Evolutionary conservation across 2,113 vertebrate species (phyloP).

Genomic region (Amphilophus citrinellus): DNA sequence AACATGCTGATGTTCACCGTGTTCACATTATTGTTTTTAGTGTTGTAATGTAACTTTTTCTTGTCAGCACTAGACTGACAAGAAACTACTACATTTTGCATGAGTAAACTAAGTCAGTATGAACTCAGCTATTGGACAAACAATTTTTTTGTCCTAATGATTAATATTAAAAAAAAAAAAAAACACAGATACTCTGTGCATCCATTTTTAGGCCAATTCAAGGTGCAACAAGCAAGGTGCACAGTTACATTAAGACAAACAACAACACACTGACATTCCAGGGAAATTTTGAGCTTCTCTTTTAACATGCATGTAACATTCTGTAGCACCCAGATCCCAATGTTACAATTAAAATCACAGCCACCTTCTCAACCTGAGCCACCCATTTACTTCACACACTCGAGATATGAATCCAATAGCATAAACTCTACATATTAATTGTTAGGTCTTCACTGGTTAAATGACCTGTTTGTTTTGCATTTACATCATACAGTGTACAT

Average conservation of each 20-base stretch:
- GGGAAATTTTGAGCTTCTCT: neutral
- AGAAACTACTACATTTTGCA: too few relatives aligned
- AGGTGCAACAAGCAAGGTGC: neutral
- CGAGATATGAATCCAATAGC: constrained; percentile 14
- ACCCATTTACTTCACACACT: neutral
- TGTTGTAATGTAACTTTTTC: neutral
- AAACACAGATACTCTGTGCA: neutral
- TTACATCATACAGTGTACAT: constrained; percentile 29
- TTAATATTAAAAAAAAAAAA: neutral
- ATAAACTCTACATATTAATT: neutral
- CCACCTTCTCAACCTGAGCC: neutral
- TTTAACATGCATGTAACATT: neutral
- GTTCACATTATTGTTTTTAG: neutral
- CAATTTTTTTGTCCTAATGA: neutral
- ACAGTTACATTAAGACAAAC: neutral
- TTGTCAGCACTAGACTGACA: too few relatives aligned
- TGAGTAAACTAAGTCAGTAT: too few relatives aligned
- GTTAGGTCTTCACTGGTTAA: neutral
- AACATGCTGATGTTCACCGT: neutral
- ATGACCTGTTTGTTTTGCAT: constrained; percentile 30
- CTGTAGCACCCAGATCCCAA: neutral
- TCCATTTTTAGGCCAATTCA: neutral
- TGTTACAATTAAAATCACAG: neutral
- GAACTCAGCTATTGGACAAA: too few relatives aligned
- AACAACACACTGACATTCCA: neutral